A percentile compares a stretch with the other conserved stretches of the same genome.
Conservation (phyloP, 2,797 vertebrate genomes). For the Cryptoblepharus egeriae region DNA sequence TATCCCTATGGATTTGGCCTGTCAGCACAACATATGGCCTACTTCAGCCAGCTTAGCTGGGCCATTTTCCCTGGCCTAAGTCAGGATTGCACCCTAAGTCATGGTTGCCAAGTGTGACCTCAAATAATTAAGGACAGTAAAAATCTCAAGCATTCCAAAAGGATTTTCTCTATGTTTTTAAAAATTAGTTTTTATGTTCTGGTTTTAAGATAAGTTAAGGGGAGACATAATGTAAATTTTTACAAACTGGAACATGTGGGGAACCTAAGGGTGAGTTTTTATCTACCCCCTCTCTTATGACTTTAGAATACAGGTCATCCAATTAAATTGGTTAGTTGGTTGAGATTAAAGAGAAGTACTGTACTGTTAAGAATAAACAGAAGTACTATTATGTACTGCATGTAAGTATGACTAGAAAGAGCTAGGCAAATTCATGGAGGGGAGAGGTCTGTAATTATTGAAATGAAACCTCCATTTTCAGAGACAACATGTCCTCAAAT, state of each 20-base stretch:
- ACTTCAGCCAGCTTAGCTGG: no score
- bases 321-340: not conserved
- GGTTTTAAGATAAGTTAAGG: not conserved
- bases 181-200: no score
- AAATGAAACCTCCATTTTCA: not conserved
- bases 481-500: not conserved
- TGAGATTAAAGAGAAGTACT: not conserved
- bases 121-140: not conserved
- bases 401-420: not conserved
- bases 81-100: no score
- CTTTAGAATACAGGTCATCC: not conserved
- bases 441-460: not conserved
- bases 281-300: not conserved
- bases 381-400: not conserved
- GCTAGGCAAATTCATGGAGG: not conserved
- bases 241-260: not conserved
- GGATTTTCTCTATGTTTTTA: not conserved
- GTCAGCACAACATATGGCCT: no score
- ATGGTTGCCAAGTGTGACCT: no score
- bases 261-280: not conserved
- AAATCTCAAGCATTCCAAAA: not conserved
- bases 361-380: not conserved
- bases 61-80: no score
- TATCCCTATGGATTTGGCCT: no score
- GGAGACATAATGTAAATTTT: not conserved